A percentile compares a stretch with the other conserved stretches of the same genome.
Evolutionary conservation across 2,888 invertebrate species (phyloP).

Genomic region (Branchinecta sandiegonensis): DNA sequence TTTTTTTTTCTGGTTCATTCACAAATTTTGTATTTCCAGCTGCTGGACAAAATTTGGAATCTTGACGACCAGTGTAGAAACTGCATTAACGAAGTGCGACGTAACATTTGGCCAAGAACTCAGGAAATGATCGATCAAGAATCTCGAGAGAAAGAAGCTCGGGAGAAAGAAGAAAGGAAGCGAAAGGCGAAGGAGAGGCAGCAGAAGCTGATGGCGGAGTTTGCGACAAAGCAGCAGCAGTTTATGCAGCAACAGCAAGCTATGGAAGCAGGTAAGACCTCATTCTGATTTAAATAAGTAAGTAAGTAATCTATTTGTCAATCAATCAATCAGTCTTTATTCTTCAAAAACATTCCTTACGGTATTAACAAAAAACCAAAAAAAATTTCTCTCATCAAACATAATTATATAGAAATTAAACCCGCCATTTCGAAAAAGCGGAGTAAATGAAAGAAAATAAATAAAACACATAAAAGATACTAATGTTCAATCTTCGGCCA

Average conservation of each 20-base stretch:
- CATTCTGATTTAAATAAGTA: no score
- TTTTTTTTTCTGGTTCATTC: no score
- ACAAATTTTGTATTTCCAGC: not conserved
- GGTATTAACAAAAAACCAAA: no score
- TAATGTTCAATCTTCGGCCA: no score
- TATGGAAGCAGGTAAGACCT: constrained; percentile 39
- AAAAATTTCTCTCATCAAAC: no score
- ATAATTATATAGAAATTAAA: no score
- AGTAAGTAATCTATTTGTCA: no score
- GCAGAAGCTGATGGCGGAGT: constrained; percentile 80
- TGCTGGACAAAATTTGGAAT: constrained; percentile 24
- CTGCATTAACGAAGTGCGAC: constrained; percentile 51
- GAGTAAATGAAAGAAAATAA: no score
- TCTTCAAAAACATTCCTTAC: no score
- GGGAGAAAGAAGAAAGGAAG: constrained; percentile 68
- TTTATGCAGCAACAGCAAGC: constrained; percentile 61
- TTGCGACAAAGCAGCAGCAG: constrained; percentile 74
- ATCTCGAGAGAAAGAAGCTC: constrained; percentile 40
- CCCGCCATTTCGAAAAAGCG: no score
- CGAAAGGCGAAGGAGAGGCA: constrained; percentile 74
- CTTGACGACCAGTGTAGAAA: constrained; percentile 24
- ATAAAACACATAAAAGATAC: no score
- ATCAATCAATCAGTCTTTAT: no score
- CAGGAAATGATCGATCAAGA: constrained; percentile 20
- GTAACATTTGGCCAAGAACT: constrained; percentile 50